These are phyloP conservation scores for Hemiprocne comata DNA, from an alignment of 2,113 vertebrate genomes.

Conservation along the genomic window DNA sequence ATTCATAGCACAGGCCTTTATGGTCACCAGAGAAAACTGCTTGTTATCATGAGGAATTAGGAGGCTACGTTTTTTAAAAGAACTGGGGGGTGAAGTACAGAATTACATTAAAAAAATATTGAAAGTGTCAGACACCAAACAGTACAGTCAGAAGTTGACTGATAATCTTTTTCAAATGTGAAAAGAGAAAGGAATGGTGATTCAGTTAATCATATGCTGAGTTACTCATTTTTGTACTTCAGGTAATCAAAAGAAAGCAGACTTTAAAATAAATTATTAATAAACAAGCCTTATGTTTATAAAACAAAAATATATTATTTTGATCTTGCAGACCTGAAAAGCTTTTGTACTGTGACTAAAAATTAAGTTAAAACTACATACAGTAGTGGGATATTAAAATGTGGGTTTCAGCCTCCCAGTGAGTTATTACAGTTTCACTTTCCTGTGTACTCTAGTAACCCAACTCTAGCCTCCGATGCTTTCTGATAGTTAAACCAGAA, in stretches of 20 bases:
- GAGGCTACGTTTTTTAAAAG: background rate
- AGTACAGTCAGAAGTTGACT: background rate
- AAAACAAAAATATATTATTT: background rate
- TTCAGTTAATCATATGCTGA: background rate
- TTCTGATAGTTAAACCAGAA: background rate
- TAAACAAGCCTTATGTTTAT: background rate
- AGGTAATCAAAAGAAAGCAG: background rate
- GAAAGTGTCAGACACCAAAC: background rate
- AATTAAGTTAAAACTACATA: background rate
- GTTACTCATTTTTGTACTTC: background rate
- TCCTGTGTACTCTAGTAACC: background rate
- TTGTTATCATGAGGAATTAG: background rate
- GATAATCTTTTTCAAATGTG: background rate
- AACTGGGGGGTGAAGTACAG: background rate
- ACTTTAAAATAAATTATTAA: background rate
- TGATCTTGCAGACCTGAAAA: background rate
- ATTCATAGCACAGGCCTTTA: background rate
- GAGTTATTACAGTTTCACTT: conserved; percentile 8
- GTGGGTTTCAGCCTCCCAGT: background rate
- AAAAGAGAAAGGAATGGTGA: background rate
- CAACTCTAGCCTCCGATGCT: background rate
- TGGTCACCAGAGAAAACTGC: background rate
- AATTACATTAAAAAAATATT: background rate
- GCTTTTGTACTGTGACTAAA: background rate
- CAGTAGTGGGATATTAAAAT: background rate